These are phyloP conservation scores for Horisme vitalbata DNA, from an alignment of 2,888 invertebrate species.

Conservation along the genomic window DNA sequence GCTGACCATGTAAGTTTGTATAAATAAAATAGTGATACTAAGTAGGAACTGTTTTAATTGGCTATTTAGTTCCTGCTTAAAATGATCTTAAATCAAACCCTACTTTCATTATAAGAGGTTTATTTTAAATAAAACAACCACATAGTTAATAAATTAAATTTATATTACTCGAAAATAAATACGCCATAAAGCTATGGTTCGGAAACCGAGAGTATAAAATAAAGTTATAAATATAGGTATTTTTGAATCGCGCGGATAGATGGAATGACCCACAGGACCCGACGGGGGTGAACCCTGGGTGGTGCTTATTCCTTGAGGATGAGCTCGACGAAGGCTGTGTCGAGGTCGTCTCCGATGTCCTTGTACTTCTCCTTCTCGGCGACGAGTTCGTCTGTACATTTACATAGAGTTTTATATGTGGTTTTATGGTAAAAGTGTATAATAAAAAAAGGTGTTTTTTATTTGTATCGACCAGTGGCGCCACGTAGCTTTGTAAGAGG, in stretches of 20 bases:
- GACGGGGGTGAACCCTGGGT: conserved; percentile 80
- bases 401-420: conserved; percentile 33
- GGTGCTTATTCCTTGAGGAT: conserved; percentile 86
- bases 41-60: no score
- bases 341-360: conserved; percentile 99
- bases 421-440: conserved; percentile 3
- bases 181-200: conserved; percentile 76
- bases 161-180: conserved; percentile 79
- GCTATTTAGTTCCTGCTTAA: no score
- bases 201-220: conserved; percentile 77
- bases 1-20: no score
- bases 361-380: conserved; percentile 99
- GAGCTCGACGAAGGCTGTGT: conserved; percentile 98
- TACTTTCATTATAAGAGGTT: no score
- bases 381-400: conserved; percentile 93
- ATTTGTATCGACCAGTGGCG: conserved; percentile 2
- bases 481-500: conserved; percentile 6
- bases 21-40: no score
- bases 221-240: conserved; percentile 73
- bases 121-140: conserved; percentile 53
- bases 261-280: conserved; percentile 34
- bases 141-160: conserved; percentile 73
- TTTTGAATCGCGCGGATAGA: conserved; percentile 60
- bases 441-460: not conserved
- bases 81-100: no score